These are phyloP conservation scores for Rutpela maculata DNA, from an alignment of 2,888 invertebrate genomes.

Conservation along the genomic window DNA sequence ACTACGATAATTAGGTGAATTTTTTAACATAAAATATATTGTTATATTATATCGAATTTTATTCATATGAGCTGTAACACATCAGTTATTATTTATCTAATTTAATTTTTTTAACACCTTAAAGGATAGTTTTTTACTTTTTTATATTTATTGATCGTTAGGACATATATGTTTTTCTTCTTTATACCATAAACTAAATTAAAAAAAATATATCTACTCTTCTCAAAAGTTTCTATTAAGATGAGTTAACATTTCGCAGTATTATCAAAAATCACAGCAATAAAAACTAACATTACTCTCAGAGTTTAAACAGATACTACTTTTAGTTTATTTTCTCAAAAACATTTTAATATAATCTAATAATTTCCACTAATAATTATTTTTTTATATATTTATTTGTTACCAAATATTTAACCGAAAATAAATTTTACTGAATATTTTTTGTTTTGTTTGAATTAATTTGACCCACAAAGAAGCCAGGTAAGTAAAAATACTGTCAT, in stretches of 20 bases:
- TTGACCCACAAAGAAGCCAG: not conserved
- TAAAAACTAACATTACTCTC: conserved; percentile 31
- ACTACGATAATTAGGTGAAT: conserved; percentile 40
- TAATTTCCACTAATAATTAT: conserved; percentile 56
- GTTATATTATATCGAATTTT: conserved; percentile 51
- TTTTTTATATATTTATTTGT: conserved; percentile 68
- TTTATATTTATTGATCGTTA: conserved; percentile 33
- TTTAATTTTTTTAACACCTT: conserved; percentile 30
- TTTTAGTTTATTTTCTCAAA: conserved; percentile 10
- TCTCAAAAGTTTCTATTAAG: not conserved
- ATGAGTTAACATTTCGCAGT: conserved; percentile 12
- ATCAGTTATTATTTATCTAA: conserved; percentile 34
- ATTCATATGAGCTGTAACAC: conserved; percentile 46
- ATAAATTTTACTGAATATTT: conserved; percentile 45
- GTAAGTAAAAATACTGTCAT: too few relatives aligned
- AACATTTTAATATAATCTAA: conserved; percentile 1
- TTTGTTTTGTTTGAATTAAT: conserved; percentile 32
- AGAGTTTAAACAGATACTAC: not conserved
- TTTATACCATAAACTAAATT: conserved; percentile 3
- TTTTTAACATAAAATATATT: conserved; percentile 39
- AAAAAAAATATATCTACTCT: conserved; percentile 6
- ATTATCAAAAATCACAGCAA: conserved; percentile 28
- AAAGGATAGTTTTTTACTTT: conserved; percentile 20
- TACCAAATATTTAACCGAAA: conserved; percentile 68
- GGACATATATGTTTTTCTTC: not conserved